phyloP scores from a whole-genome alignment of 2,113 vertebrate species.

The Pavo muticus region DNA sequence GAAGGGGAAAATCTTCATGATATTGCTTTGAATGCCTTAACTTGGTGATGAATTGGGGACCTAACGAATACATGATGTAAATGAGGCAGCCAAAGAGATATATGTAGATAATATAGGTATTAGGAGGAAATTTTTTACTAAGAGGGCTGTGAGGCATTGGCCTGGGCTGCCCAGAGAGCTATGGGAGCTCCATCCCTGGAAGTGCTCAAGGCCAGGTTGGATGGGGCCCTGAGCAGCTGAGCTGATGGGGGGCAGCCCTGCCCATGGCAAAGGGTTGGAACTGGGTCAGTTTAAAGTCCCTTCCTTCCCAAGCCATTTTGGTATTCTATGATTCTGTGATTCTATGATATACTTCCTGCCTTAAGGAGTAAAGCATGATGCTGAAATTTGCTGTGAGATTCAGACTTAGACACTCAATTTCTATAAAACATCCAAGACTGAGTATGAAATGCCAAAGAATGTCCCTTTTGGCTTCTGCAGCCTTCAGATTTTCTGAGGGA shows the following conservation, averaged over 20 bases:
- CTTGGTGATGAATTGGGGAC: not conserved
- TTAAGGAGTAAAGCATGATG: not conserved
- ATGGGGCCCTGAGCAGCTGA: not conserved
- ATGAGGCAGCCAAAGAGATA: not conserved
- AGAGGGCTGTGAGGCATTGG: not conserved
- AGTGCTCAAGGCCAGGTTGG: not conserved
- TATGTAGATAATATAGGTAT: not conserved
- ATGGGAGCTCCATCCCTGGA: not conserved
- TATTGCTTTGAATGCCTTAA: not conserved
- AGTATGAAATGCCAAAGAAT: not conserved
- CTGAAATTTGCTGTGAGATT: not conserved
- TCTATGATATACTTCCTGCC: not conserved
- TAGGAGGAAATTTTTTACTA: not conserved
- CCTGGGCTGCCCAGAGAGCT: not conserved
- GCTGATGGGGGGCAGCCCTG: not conserved
- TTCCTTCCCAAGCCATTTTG: not conserved
- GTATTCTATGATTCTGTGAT: not conserved
- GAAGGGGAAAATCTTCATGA: not conserved
- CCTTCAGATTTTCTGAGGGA: not conserved
- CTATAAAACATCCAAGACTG: not conserved
- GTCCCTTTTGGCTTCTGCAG: not conserved
- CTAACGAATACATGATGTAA: rapidly evolving
- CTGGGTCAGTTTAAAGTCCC: not conserved
- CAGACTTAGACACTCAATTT: not conserved
- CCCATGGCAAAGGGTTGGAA: not conserved